Conservation (phyloP, 2,797 vertebrate species). For the Danionella dracula region DNA sequence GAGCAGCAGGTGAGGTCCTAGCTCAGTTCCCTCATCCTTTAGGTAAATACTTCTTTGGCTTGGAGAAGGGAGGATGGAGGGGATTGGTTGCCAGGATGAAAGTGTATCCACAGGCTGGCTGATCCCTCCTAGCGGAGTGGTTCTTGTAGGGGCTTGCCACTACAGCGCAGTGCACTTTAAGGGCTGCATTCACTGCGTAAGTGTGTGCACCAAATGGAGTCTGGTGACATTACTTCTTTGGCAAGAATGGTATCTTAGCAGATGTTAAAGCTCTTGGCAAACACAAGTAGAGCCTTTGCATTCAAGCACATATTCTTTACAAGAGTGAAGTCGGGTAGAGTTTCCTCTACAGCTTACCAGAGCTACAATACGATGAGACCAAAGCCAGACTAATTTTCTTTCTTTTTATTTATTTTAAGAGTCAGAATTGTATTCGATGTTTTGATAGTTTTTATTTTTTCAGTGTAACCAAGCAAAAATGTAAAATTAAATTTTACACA, state of each 20-base stretch:
- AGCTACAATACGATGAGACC: conserved; percentile 2
- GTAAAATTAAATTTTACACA: too few species aligned
- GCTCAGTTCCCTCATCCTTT: conserved; percentile 84
- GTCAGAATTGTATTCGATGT: too few species aligned
- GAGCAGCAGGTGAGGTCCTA: conserved; percentile 89
- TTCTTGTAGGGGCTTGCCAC: conserved; percentile 57
- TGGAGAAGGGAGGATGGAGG: conserved; percentile 36
- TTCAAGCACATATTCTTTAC: conserved; percentile 32
- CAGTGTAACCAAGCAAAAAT: too few species aligned
- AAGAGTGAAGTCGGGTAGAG: conserved; percentile 22
- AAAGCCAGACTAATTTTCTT: neutral
- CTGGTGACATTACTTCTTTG: conserved; percentile 92
- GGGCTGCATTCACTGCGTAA: conserved; percentile 81
- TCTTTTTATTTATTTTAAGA: too few species aligned
- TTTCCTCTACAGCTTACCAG: conserved; percentile 22
- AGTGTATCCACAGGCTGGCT: conserved; percentile 74
- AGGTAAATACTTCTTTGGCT: conserved; percentile 76
- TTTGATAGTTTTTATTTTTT: too few species aligned
- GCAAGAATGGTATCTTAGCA: conserved; percentile 86
- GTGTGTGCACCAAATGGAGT: conserved; percentile 79
- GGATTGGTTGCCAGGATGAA: conserved; percentile 83
- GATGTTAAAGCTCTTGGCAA: conserved; percentile 69
- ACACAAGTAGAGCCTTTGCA: conserved; percentile 54
- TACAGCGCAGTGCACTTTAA: conserved; percentile 67
- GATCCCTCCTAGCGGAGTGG: conserved; percentile 57